A percentile compares a stretch with the other conserved stretches of the same genome.
phyloP scores from a whole-genome alignment of 2,888 invertebrate genomes.

The Oegoconia quadripuncta region DNA sequence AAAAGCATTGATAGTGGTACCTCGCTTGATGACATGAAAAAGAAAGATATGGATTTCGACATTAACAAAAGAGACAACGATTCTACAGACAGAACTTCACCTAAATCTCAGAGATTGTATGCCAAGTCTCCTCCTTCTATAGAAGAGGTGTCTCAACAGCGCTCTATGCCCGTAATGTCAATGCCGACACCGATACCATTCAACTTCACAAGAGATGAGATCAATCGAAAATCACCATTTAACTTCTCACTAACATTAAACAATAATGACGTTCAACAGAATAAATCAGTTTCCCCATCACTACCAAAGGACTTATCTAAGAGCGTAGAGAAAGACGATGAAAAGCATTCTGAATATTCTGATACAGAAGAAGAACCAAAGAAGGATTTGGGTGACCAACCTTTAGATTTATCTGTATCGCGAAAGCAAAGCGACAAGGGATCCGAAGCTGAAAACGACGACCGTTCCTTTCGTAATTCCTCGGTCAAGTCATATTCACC shows the following conservation, averaged over 20 bases:
- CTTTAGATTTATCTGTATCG: slow-evolving; percentile 85
- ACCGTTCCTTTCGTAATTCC: slow-evolving; percentile 63
- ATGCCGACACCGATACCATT: slow-evolving; percentile 58
- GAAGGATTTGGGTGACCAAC: slow-evolving; percentile 81
- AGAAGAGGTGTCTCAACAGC: slow-evolving; percentile 81
- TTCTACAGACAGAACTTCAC: slow-evolving; percentile 77
- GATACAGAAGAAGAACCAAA: slow-evolving; percentile 55
- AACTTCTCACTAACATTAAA: slow-evolving; percentile 54
- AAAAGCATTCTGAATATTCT: slow-evolving; percentile 54
- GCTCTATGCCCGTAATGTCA: slow-evolving; percentile 83
- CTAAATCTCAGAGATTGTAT: slow-evolving; percentile 59
- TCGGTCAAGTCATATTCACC: slow-evolving; percentile 69
- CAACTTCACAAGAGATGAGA: slow-evolving; percentile 52
- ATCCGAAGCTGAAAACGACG: slow-evolving; percentile 58
- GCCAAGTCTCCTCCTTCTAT: slow-evolving; percentile 82
- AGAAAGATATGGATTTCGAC: slow-evolving; percentile 57
- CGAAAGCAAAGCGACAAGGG: slow-evolving; percentile 73
- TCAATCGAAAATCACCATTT: slow-evolving; percentile 59
- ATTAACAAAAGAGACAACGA: slow-evolving; percentile 46
- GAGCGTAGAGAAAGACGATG: slow-evolving; percentile 40
- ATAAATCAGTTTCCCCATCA: slow-evolving; percentile 45
- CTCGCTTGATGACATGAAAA: slow-evolving; percentile 63
- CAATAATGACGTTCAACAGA: slow-evolving; percentile 46
- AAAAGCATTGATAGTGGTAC: slow-evolving; percentile 67
- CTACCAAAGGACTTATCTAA: slow-evolving; percentile 62